Conservation (phyloP, 2,888 invertebrate genomes). For the Apodemia hepburni region DNA sequence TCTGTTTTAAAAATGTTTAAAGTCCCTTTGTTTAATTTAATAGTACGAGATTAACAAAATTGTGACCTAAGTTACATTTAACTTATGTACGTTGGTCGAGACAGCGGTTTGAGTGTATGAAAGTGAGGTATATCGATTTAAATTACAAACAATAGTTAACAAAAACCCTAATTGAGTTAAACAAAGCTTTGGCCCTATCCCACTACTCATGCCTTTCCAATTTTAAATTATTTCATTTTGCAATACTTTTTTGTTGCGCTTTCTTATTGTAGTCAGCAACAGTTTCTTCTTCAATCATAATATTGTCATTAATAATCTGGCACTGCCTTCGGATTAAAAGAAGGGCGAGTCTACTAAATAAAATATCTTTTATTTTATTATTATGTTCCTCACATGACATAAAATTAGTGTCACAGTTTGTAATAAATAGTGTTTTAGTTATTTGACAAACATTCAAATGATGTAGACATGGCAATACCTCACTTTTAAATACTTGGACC, state of each 20-base stretch:
- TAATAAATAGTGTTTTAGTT: not conserved
- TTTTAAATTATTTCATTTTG: not conserved
- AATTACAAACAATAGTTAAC: too few relatives aligned
- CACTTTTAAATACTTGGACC: not conserved
- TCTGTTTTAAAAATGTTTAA: not conserved
- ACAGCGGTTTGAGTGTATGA: not conserved
- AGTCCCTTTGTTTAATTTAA: not conserved
- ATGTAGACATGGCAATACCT: not conserved
- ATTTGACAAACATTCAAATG: not conserved
- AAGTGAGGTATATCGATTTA: not conserved
- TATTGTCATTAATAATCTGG: not conserved
- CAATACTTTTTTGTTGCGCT: not conserved
- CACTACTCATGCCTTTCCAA: too few relatives aligned
- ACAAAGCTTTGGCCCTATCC: too few relatives aligned
- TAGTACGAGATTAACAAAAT: slow-evolving; percentile 10
- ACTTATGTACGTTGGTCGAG: not conserved
- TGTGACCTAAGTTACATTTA: slow-evolving; percentile 15
- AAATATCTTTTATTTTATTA: not conserved
- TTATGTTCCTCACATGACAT: not conserved
- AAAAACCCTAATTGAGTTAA: too few relatives aligned
- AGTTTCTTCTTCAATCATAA: not conserved
- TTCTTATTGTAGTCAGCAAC: not conserved
- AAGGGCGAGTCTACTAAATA: not conserved
- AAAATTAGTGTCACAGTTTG: not conserved
- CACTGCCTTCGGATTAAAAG: not conserved